Base-by-base conservation (phyloP, 1,140 invertebrate genomes). In the Drosophila tristis region DNA sequence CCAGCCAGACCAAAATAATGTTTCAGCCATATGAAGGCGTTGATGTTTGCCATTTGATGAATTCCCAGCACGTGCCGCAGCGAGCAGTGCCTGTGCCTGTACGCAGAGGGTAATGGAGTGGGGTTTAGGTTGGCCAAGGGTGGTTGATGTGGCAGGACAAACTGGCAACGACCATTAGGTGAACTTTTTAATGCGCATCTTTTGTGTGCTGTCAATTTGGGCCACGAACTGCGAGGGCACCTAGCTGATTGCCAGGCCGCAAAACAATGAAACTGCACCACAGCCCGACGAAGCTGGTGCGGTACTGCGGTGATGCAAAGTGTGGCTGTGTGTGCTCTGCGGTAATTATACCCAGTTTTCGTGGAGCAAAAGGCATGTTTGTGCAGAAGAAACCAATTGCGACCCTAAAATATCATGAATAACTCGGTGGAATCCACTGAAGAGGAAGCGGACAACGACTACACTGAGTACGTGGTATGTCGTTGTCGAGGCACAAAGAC, bases 131-230 rank as follows among this genome's bases (percentile, higher is more conserved):
- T 44, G 11, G 51, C 31, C 31, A 4, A 35, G 31, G 9, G 31
- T 29, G 26, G 26, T 11, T 35, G 51, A 25, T 43, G 29, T 39
- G 61, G 31, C 31, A 56, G 42, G 26, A 58, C 35, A 57, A 70
- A 78, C 64, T 51, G 71, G 51, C 54, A 65, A 74, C 35, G 13
- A 39, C 73, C 77, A 66, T 80, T 77, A 85, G 35, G 66, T 66
- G 39, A 70, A 80, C 80, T 85, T 85, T 85, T 86, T 74, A 80
- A 85, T 86, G 78, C 44, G 45, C 61, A 78, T 74, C 63, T 86
- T 84, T 80, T 76, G 78, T 75, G 72, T 61, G 48, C 51, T 72
- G 51, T 68, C 53, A 76, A 76, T 64, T 84, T 29, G 55, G 63
- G 56, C 68, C 74, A 68, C 56, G 61, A 60, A 42, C 53, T 56